phyloP scores from a whole-genome alignment of 2,888 invertebrate species.

The Parthenolecanium corni region DNA sequence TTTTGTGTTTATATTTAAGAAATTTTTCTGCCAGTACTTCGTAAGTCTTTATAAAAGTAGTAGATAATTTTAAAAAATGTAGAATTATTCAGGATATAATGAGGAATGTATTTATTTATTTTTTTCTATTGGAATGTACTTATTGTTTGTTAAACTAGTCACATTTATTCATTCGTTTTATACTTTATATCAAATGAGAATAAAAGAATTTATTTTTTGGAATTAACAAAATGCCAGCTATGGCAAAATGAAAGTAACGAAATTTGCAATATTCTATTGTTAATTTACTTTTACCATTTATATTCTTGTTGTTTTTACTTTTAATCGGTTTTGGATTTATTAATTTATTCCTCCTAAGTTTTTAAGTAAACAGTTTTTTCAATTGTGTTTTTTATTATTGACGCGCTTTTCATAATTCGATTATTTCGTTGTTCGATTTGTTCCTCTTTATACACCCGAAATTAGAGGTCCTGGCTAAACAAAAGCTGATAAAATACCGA shows the following conservation, averaged over 20 bases:
- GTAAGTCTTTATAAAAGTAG: too few species aligned
- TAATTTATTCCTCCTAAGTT: not conserved
- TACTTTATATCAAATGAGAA: not conserved
- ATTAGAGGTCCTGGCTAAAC: too few species aligned
- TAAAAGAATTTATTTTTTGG: not conserved
- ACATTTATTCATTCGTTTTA: not conserved
- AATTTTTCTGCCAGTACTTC: too few species aligned
- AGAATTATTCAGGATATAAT: too few species aligned
- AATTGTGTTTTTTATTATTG: not conserved
- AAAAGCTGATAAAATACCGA: too few species aligned
- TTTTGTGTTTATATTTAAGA: too few species aligned
- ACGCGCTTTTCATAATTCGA: not conserved
- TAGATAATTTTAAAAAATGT: too few species aligned
- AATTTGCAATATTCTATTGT: constrained; percentile 23
- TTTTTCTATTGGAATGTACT: not conserved
- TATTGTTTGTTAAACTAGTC: not conserved
- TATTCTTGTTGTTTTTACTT: constrained; percentile 24
- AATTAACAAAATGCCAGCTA: not conserved
- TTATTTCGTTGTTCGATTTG: not conserved
- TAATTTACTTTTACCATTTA: constrained; percentile 26
- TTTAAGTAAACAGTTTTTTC: not conserved
- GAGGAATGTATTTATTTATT: too few species aligned
- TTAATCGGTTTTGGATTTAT: constrained; percentile 22
- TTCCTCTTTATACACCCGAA: too few species aligned
- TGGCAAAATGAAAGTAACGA: too few species aligned